Evolutionary conservation across 2,113 vertebrate species (phyloP), one percentile per base, ranked within the genome.

Genomic region (Hiodon tergisus): DNA sequence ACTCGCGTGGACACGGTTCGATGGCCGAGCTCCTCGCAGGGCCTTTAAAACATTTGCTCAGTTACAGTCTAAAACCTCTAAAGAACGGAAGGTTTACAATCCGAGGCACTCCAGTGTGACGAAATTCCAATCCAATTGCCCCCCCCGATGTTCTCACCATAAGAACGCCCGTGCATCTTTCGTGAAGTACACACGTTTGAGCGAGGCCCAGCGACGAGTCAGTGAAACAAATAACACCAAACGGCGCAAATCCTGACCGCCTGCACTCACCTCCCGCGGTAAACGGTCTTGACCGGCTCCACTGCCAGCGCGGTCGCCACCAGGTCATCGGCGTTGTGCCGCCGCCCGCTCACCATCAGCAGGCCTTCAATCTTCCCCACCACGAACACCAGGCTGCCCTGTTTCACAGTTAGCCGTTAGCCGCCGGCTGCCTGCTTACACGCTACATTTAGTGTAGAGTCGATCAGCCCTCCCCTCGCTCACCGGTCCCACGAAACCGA

Each of bases 331-430:
- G 96, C 94, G 4, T 98, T 99, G 85, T 99, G 97, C 63, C 97
- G 89, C 0, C 96, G 89, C 0, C 96, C 94, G 2, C 96, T 98
- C 16, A 99, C 95, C 2, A 88, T 91, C 75, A 98, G 86, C 84
- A 98, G 76, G 0, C 97, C 96, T 2, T 99, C 97, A 65, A 95
- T 97, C 71, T 98, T 98, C 16, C 97, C 97, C 60, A 98, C 95
- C 78, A 98, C 95, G 2, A 99, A 99, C 81, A 99, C 95, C 86
- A 99, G 85, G 74, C 96, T 98, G 65, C 96, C 96, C 97, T 99
- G 86, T 81, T 2, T 13, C 31, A 31, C 31, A 31, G 31, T 31
- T 31, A 31, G 31, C 31, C 31, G 31, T 31, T 31, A 31, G 31
- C 31, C 31, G 31, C 31, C 31, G 31, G 31, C 31, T 31, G 31